Base-by-base conservation (phyloP, 1,140 invertebrate species). In the Samia ricini region DNA sequence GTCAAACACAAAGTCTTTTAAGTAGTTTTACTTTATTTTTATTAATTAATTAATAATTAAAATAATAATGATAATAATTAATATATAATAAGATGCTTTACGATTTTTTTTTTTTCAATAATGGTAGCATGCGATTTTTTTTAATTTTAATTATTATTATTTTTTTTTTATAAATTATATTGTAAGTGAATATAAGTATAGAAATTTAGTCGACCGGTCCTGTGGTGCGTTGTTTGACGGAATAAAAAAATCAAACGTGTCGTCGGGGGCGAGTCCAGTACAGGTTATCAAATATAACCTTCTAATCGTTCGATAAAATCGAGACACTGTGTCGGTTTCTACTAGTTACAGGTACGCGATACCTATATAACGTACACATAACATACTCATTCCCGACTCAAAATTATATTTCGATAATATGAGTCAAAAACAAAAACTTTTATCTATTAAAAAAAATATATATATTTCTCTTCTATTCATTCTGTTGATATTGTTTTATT, bases 11-110 rank as follows among this genome's bases (percentile, higher is more conserved):
- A 76, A 85, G 75, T 83, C 76, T 83, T 83, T 83, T 76, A 73
- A 83, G 71, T 79, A 73, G 74, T 85, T 87, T 82, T 85, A 81
- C 76, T 74, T n/a, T n/a, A 72, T 85, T 83, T 87, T 83, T 82
- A 73, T 69, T 65, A 65, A 42, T 59, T 65, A 69, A 60, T 65
- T 68, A 56, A 57, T 72, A 57, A 42, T 4, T 15, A 15, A 42
- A 12, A 29, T 77, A 66, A 71, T n/a, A n/a, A n/a, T n/a, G n/a
- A n/a, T n/a, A n/a, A n/a, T n/a, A n/a, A n/a, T n/a, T n/a, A n/a
- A n/a, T n/a, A n/a, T n/a, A 59, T 65, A 52, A 64, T 55, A 33
- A 62, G 51, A 69, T 18, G 62, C 73, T 78, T 80, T 77, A 73
- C 72, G 66, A 66, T 78, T 78, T 77, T 78, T 78, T 72, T 78